Conservation (phyloP, 2,888 invertebrate genomes). For the Junonia oenone region DNA sequence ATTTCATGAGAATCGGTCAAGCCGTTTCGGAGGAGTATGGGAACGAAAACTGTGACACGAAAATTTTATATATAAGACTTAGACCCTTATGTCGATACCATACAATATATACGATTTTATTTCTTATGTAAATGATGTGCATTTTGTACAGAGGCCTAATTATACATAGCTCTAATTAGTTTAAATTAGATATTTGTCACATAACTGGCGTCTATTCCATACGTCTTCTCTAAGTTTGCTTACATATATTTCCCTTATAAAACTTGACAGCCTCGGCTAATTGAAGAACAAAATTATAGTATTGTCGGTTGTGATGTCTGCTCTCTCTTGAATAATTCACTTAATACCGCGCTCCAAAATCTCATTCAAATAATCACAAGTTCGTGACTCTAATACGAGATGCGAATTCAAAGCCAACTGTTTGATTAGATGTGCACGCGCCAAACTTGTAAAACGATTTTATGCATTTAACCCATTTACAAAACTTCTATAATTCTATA, state of each 20-base stretch:
- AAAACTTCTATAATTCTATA: no score
- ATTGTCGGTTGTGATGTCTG: slow-evolving; percentile 9
- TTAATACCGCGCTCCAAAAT: slow-evolving; percentile 58
- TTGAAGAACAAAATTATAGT: slow-evolving; percentile 14
- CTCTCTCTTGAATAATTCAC: slow-evolving; percentile 41
- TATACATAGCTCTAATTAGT: no score
- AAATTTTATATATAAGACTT: no score
- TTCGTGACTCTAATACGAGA: slow-evolving; percentile 60
- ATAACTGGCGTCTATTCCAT: no score
- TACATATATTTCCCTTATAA: not conserved
- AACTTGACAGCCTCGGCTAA: slow-evolving; percentile 6
- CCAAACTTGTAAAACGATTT: slow-evolving; percentile 8
- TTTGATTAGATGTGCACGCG: slow-evolving; percentile 51
- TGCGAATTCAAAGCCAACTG: slow-evolving; percentile 65
- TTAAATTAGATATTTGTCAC: no score
- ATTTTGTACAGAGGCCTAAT: no score
- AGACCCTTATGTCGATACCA: no score
- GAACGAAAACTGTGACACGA: no score
- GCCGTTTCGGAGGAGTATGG: no score
- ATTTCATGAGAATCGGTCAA: no score
- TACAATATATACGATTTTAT: no score
- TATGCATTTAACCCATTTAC: not conserved
- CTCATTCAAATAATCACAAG: slow-evolving; percentile 68
- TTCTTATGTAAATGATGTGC: no score
- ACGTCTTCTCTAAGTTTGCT: not conserved